These are phyloP conservation scores for Anguilla japonica DNA, from an alignment of 2,113 vertebrate genomes.

Conservation along the genomic window DNA sequence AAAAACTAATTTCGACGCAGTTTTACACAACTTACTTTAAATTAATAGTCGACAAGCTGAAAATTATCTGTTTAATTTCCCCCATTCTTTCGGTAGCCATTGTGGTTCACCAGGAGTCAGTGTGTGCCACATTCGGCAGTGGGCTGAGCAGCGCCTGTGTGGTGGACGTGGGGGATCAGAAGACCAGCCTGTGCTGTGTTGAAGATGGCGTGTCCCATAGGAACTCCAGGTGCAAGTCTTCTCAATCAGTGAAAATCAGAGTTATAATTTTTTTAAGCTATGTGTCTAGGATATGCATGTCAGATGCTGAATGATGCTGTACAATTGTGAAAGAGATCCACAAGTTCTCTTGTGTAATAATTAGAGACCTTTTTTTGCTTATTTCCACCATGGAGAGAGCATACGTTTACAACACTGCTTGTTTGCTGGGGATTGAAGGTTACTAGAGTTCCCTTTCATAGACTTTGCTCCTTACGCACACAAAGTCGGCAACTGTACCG, in stretches of 20 bases:
- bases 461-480: neutral
- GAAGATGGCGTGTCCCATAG: constrained; percentile 96
- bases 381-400: neutral
- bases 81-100: constrained; percentile 70
- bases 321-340: neutral
- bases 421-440: neutral
- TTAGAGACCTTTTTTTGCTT: neutral
- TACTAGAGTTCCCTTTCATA: neutral
- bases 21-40: neutral
- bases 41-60: neutral
- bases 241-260: too few species aligned
- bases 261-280: too few species aligned
- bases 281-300: too few species aligned
- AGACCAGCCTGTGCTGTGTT: constrained; percentile 94
- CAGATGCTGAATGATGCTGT: neutral
- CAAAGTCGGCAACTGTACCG: neutral
- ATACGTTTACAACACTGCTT: neutral
- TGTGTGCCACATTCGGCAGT: constrained; percentile 92
- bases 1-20: neutral
- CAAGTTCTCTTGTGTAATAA: neutral
- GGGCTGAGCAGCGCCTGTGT: constrained; percentile 94
- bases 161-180: constrained; percentile 95
- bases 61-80: too few species aligned
- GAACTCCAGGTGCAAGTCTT: constrained; percentile 80
- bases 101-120: constrained; percentile 94